Evolutionary conservation across 2,113 vertebrate genomes (phyloP).

Genomic region (Anhinga rufa): DNA sequence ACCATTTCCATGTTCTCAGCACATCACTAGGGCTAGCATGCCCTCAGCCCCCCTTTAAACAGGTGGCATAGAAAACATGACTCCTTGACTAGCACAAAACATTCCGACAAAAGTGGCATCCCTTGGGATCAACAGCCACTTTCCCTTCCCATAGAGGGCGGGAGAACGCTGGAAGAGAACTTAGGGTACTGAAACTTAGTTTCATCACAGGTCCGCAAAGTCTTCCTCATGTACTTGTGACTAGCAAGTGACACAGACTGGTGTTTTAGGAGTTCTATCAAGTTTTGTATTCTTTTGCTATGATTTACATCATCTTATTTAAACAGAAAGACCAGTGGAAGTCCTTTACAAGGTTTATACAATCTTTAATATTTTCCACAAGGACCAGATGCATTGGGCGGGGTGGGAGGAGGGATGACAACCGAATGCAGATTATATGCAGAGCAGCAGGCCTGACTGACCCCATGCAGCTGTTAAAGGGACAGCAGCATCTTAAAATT

Average conservation of each 20-base stretch:
- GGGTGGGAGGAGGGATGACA: background rate
- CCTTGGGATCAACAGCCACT: background rate
- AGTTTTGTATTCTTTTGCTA: background rate
- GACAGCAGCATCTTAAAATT: background rate
- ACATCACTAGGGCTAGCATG: background rate
- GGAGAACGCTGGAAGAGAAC: background rate
- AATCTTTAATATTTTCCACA: constrained; percentile 13
- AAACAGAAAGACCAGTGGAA: background rate
- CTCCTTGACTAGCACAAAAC: background rate
- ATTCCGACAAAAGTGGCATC: background rate
- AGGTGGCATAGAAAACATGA: background rate
- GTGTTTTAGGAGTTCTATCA: background rate
- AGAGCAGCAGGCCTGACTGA: background rate
- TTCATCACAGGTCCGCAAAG: background rate
- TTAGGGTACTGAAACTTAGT: background rate
- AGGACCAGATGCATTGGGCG: background rate
- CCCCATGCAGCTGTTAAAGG: background rate
- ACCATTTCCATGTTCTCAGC: background rate
- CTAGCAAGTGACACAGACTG: background rate
- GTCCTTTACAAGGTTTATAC: background rate
- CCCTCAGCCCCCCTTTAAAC: background rate
- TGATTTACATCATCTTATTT: background rate
- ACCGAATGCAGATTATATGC: background rate
- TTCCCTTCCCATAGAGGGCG: background rate
- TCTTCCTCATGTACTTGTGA: background rate